These are phyloP conservation scores for Hylaea fasciaria DNA, from an alignment of 2,888 invertebrate species.

Conservation along the genomic window DNA sequence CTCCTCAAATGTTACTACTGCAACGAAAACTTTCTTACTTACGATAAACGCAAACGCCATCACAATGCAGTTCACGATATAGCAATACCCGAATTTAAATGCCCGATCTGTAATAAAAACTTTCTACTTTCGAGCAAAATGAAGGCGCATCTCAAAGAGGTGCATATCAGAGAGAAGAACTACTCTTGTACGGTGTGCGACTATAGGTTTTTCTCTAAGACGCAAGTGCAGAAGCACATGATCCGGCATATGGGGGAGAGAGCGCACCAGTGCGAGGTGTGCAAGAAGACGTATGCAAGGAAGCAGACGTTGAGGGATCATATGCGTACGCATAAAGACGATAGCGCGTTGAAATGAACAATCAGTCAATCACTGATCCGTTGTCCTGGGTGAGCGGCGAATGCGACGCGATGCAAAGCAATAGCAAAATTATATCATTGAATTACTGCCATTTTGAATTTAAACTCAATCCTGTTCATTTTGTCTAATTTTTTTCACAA, in stretches of 20 bases:
- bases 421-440: too few species aligned
- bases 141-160: conserved; percentile 70
- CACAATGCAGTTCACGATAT: conserved; percentile 60
- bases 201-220: conserved; percentile 78
- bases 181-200: conserved; percentile 78
- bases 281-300: conserved; percentile 78
- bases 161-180: conserved; percentile 76
- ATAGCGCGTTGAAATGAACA: conserved; percentile 28
- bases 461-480: too few species aligned
- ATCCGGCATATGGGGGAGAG: conserved; percentile 78
- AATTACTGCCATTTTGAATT: too few species aligned
- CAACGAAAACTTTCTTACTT: conserved; percentile 63
- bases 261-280: conserved; percentile 75
- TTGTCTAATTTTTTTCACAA: too few species aligned
- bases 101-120: conserved; percentile 65
- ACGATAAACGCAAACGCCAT: conserved; percentile 63
- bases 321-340: conserved; percentile 67
- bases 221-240: conserved; percentile 81
- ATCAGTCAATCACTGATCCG: too few species aligned
- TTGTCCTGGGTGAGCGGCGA: too few species aligned
- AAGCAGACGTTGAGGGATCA: conserved; percentile 71
- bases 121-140: conserved; percentile 70
- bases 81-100: conserved; percentile 57
- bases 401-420: too few species aligned
- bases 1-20: conserved; percentile 67